These are phyloP conservation scores for Plecotus auritus DNA, from an alignment of 2,113 vertebrate genomes.

Conservation along the genomic window DNA sequence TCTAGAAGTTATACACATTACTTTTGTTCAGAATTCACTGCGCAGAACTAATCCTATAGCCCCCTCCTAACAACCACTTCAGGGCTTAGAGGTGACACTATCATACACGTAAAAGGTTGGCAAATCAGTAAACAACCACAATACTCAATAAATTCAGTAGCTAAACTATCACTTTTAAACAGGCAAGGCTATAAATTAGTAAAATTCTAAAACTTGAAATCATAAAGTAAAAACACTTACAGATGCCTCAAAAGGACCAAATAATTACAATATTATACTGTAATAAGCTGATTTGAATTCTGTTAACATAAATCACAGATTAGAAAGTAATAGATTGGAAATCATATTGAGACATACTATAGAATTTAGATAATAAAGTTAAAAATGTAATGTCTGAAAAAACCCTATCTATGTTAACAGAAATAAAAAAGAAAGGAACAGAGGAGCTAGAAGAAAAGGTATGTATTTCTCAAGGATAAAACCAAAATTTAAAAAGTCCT, in stretches of 20 bases:
- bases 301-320: background rate
- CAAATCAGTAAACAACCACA: background rate
- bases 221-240: background rate
- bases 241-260: background rate
- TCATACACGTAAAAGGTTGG: background rate
- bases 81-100: background rate
- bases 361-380: background rate
- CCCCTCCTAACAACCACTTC: background rate
- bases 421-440: background rate
- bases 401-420: background rate
- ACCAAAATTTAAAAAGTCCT: background rate
- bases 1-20: background rate
- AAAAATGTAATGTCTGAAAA: background rate
- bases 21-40: background rate
- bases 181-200: background rate
- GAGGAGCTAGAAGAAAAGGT: background rate
- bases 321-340: background rate
- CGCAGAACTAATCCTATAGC: background rate
- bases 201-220: background rate
- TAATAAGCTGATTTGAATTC: background rate
- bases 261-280: background rate
- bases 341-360: background rate
- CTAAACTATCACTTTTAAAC: background rate
- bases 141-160: background rate
- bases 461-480: background rate